Evolutionary conservation across 2,113 vertebrate species (phyloP).

Genomic region (Mus pahari): DNA sequence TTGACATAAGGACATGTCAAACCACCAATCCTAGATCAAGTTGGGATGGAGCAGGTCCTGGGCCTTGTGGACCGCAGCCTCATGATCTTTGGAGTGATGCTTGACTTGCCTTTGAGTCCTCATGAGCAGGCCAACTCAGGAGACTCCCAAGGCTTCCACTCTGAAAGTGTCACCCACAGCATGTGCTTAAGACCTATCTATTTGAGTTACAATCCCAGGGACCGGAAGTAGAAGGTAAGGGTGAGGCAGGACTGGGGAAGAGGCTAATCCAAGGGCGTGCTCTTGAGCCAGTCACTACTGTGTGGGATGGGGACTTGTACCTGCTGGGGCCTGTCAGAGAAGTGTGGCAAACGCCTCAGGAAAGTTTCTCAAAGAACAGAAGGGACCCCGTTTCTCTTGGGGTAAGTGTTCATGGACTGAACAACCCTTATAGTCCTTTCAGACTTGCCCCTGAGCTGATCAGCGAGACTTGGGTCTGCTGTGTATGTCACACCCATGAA

Average conservation of each 20-base stretch:
- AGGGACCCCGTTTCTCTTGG: no score
- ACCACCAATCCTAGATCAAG: fast-evolving
- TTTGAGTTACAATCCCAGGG: not conserved
- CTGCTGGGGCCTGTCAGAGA: not conserved
- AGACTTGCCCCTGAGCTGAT: not conserved
- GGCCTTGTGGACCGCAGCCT: no score
- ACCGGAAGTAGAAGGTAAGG: not conserved
- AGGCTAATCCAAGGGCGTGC: fast-evolving
- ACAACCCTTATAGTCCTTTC: fast-evolving
- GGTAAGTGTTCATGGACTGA: not conserved
- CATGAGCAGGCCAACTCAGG: not conserved
- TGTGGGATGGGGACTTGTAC: not conserved
- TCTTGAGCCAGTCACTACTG: not conserved
- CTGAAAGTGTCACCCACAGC: not conserved
- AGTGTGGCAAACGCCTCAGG: not conserved
- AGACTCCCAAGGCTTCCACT: not conserved
- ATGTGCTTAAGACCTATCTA: not conserved
- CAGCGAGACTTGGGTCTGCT: not conserved
- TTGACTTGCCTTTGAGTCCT: no score
- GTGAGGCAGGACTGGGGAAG: not conserved
- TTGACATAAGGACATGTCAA: not conserved
- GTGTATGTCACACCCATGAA: not conserved
- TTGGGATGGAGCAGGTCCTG: no score
- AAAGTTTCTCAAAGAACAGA: not conserved
- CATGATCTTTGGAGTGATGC: not conserved